Evolutionary conservation across 23 tunicate genomes (phyloP).

Genomic region (Halocynthia aurantium): DNA sequence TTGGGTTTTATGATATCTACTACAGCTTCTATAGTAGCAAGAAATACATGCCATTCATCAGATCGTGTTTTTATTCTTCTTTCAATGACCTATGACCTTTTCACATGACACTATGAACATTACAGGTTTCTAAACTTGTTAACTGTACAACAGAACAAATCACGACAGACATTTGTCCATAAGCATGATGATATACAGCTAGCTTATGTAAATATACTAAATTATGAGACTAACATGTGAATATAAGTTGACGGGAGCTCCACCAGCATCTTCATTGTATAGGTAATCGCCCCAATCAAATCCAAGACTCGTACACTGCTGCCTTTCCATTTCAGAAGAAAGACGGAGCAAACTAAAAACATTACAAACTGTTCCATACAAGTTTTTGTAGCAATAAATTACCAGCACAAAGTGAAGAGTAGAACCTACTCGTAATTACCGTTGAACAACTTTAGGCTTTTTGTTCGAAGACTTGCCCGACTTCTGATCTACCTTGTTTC

Average conservation of each 20-base stretch:
- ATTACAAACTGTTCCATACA: too few relatives aligned
- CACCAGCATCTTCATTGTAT: conserved; percentile 33
- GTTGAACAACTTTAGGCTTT: not conserved
- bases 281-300: conserved; percentile 86
- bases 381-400: too few relatives aligned
- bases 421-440: not conserved
- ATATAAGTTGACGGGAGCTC: conserved; percentile 70
- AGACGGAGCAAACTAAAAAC: not conserved
- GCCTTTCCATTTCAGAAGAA: conserved; percentile 58
- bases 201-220: not conserved
- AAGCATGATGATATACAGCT: not conserved
- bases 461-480: not conserved
- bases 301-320: conserved; percentile 39
- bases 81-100: too few relatives aligned
- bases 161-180: not conserved
- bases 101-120: too few relatives aligned
- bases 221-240: conserved; percentile 36
- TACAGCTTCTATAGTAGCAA: too few relatives aligned
- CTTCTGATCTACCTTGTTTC: conserved; percentile 10
- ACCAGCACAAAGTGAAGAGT: too few relatives aligned
- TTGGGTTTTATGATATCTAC: too few relatives aligned
- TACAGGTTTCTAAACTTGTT: too few relatives aligned
- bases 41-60: too few relatives aligned
- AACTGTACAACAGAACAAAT: not conserved
- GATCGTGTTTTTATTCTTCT: too few relatives aligned